phyloP scores from a whole-genome alignment of 2,113 vertebrate species.

The Rhombomys opimus region DNA sequence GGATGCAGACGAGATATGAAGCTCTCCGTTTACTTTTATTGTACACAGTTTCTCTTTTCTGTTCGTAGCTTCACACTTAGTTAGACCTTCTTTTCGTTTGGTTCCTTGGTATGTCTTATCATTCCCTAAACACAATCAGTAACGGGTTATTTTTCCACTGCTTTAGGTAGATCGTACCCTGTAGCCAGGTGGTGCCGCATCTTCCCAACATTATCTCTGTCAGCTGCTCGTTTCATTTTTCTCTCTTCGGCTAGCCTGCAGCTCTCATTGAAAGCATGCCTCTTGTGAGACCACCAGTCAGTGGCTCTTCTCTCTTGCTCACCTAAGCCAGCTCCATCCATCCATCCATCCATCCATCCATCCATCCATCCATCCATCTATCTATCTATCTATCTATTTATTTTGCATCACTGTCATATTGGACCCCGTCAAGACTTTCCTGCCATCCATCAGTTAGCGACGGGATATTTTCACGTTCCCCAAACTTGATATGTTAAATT shows the following conservation, averaged over 20 bases:
- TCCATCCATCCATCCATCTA: too few relatives aligned
- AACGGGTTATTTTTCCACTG: slow-evolving; percentile 26
- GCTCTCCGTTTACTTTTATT: not conserved
- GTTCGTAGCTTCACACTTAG: not conserved
- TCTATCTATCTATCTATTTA: too few relatives aligned
- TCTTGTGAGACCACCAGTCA: not conserved
- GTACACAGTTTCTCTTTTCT: not conserved
- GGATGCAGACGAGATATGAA: not conserved
- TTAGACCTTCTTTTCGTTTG: not conserved
- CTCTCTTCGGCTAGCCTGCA: fast-evolving
- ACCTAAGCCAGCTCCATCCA: not conserved
- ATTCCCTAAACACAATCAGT: not conserved
- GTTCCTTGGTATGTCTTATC: not conserved
- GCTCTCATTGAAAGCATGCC: not conserved
- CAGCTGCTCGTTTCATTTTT: not conserved
- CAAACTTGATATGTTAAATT: not conserved
- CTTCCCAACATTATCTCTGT: not conserved
- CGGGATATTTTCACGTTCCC: too few relatives aligned
- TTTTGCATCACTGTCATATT: too few relatives aligned
- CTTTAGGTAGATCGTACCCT: not conserved
- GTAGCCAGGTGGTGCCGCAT: not conserved
- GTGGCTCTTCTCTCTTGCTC: not conserved
- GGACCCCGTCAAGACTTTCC: not conserved
- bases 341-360: too few relatives aligned
- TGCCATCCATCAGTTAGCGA: not conserved